Percentiles rank a stretch among this genome's conserved stretches.
Conservation (phyloP, 2,113 vertebrate species). For the Strix uralensis region DNA sequence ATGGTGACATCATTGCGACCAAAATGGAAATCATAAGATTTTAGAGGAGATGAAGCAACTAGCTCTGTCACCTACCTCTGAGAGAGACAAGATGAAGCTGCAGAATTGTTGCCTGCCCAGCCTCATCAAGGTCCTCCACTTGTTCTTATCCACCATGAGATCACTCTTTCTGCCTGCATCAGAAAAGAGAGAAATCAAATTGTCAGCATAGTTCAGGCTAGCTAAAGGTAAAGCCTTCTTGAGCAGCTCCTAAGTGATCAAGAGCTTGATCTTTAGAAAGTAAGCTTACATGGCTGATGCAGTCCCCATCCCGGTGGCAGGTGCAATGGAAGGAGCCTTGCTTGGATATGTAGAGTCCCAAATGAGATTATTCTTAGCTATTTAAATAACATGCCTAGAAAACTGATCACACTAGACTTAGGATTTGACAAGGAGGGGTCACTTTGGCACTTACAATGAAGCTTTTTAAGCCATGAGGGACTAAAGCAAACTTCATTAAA, state of each 20-base stretch:
- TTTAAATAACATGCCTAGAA: background rate
- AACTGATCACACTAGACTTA: background rate
- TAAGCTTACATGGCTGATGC: background rate
- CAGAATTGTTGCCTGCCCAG: background rate
- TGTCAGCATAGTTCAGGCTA: background rate
- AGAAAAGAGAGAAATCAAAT: background rate
- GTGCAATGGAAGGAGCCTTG: background rate
- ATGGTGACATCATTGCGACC: background rate
- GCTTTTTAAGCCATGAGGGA: background rate
- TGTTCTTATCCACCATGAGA: background rate
- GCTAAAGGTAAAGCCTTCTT: background rate
- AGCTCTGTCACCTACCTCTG: background rate
- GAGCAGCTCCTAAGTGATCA: background rate
- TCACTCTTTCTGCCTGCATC: background rate
- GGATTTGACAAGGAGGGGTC: background rate
- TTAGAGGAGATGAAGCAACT: background rate
- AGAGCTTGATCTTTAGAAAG: background rate
- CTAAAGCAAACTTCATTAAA: background rate
- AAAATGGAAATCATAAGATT: background rate
- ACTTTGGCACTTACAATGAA: background rate
- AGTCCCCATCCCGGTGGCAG: background rate
- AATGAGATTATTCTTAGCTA: background rate
- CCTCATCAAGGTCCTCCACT: background rate
- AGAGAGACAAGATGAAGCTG: background rate
- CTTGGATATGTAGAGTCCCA: background rate